phyloP scores from a whole-genome alignment of 2,113 vertebrate species.

The Clarias gariepinus region DNA sequence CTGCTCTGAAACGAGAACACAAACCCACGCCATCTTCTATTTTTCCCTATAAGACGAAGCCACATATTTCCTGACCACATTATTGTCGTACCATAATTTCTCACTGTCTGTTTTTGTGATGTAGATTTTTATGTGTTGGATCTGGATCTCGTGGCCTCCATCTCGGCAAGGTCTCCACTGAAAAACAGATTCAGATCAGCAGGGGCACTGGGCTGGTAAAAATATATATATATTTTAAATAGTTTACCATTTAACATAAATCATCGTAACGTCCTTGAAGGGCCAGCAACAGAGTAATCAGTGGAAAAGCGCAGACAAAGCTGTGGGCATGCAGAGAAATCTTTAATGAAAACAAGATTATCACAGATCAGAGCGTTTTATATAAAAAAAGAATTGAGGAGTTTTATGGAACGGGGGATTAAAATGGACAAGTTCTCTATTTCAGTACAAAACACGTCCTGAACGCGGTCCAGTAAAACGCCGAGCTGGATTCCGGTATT shows the following conservation, averaged over 20 bases:
- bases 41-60: not conserved
- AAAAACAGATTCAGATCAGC: not conserved
- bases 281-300: not conserved
- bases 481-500: not conserved
- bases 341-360: not conserved
- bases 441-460: not conserved
- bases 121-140: constrained; percentile 17
- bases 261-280: not conserved
- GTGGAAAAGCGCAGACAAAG: not conserved
- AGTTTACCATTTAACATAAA: not conserved
- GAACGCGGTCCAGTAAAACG: not conserved
- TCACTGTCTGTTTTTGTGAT: not conserved
- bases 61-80: not conserved
- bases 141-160: not conserved
- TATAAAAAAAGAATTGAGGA: not conserved
- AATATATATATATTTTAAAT: not conserved
- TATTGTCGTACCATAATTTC: not conserved
- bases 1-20: not conserved
- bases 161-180: not conserved
- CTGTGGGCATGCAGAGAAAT: not conserved
- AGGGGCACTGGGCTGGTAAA: not conserved
- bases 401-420: not conserved
- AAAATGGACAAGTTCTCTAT: not conserved
- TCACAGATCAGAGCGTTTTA: not conserved
- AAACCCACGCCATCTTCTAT: not conserved